Conservation (phyloP, 1,140 invertebrate genomes). For the Cotesia vestalis region DNA sequence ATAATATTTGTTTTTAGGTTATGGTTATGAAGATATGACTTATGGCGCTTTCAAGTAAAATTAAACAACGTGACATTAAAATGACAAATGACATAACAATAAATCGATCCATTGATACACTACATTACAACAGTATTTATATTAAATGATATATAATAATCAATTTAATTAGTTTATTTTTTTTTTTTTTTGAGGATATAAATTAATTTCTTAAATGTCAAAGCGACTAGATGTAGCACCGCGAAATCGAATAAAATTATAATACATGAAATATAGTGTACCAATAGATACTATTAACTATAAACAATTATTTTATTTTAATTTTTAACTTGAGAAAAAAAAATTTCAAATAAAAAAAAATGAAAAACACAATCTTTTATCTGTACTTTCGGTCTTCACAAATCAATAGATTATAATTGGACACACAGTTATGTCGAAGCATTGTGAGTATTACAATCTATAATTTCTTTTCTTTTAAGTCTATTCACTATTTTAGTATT, state of each 20-base stretch:
- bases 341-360: conserved; percentile 49
- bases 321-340: conserved; percentile 48
- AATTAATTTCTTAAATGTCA: conserved; percentile 18
- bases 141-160: not conserved
- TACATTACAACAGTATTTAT: conserved; percentile 18
- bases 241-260: not conserved
- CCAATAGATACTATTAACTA: conserved; percentile 51
- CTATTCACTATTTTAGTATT: conserved; percentile 7
- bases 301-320: conserved; percentile 43
- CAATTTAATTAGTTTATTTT: not conserved
- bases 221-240: not conserved
- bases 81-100: conserved; percentile 60
- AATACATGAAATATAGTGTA: conserved; percentile 36
- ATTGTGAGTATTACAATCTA: conserved; percentile 9
- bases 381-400: conserved; percentile 36
- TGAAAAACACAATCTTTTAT: not conserved
- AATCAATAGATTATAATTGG: conserved; percentile 46
- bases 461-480: conserved; percentile 2
- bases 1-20: conserved; percentile 40
- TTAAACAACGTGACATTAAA: conserved; percentile 59
- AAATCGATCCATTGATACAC: conserved; percentile 54
- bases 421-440: conserved; percentile 42
- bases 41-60: conserved; percentile 52
- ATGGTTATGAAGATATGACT: conserved; percentile 50
- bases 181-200: not conserved